Evolutionary conservation across 1,140 invertebrate genomes (phyloP).

Genomic region (Aphaenogaster rudis): DNA sequence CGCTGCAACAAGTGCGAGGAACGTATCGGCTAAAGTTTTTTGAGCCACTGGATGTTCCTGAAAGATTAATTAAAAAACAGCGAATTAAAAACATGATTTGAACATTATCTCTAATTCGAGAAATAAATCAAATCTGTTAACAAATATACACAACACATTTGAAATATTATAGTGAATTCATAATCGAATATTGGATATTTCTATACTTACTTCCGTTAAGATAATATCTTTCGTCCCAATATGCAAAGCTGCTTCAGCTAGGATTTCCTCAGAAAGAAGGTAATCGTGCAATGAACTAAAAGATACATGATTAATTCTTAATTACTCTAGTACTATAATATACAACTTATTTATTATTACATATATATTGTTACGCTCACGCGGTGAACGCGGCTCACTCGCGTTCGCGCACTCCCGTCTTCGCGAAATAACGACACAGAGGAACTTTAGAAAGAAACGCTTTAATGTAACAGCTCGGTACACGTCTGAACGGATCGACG

Average conservation of each 20-base stretch:
- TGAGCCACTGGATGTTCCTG: conserved; percentile 93
- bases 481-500: no score
- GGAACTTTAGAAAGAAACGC: no score
- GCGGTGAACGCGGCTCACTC: no score
- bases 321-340: conserved; percentile 4
- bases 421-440: no score
- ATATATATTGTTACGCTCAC: background rate
- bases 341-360: background rate
- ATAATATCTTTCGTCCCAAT: conserved; percentile 95
- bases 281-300: conserved; percentile 89
- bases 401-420: no score
- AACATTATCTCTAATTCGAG: background rate
- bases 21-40: conserved; percentile 90
- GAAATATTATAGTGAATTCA: background rate
- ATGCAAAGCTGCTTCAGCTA: conserved; percentile 91
- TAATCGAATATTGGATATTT: conserved; percentile 12
- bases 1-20: conserved; percentile 94
- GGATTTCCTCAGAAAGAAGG: conserved; percentile 89
- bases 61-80: conserved; percentile 78
- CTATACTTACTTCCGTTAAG: conserved; percentile 89
- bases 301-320: conserved; percentile 36
- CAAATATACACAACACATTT: background rate
- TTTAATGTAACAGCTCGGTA: no score
- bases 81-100: conserved; percentile 41
- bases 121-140: background rate